Base-by-base conservation (phyloP, 1,140 invertebrate species). In the Brachionus sp. region DNA sequence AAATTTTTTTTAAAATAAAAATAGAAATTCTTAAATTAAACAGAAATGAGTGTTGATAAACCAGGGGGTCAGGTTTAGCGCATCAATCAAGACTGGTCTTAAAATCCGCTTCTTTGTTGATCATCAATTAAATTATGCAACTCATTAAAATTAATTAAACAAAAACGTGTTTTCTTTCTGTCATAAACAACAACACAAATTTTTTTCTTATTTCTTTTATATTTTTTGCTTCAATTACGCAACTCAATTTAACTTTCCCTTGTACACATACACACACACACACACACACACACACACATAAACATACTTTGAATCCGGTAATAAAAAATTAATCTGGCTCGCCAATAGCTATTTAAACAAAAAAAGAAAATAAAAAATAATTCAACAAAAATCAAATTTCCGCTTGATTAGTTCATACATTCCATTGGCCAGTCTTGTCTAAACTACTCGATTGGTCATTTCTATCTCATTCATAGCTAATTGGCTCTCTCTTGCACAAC, bases 131-230 rank as follows among this genome's bases (percentile, higher is more conserved):
- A 70, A 16, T 70, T 70, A 70, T 19, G 37, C 37, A 70, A 70
- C 66, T 70, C 66, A 70, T 37, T 35, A 37, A 66, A 66, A 35
- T 66, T 37, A 70, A 70, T 70, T 37, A 70, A 70, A 39, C 33
- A 29, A n/a, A 10, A 39, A 70, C 66, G n/a, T 70, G 66, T 70
- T 70, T 66, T 1, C n/a, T 46, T n/a, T 5, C 62, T 70, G 66
- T 70, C 66, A 70, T 70, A 70, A 70, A 70, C 66, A 70, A 35
- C 13, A 39, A 29, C 33, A 53, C 62, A 66, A 66, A 29, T 23
- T 2, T 9, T 6, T 9, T 10, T 9, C 16, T 35, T 35, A 0
- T 70, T 33, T 70, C 35, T 70, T 70, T 39, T 16, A 12, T 70
- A 12, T 12, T 46, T 46, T 46, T 12, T 46, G 2, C 5, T 12